Evolutionary conservation across 2,888 invertebrate genomes (phyloP).

Genomic region (Ypsolopha scabrella): DNA sequence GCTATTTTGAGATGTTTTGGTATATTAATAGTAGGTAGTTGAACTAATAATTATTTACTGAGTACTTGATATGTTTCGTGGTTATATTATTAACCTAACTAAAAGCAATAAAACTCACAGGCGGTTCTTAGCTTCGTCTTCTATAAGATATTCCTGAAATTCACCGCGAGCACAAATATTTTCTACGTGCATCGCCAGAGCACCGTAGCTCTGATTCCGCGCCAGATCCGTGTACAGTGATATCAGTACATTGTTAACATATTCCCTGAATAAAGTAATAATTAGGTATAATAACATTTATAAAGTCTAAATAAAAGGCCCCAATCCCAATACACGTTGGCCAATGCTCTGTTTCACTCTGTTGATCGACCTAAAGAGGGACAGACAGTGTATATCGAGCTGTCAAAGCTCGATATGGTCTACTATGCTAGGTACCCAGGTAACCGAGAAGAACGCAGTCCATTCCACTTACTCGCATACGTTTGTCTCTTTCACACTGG

Average conservation of each 20-base stretch:
- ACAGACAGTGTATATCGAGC: neutral
- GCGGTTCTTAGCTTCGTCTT: slow-evolving; percentile 31
- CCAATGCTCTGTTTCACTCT: neutral
- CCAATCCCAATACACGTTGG: neutral
- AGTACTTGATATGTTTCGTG: too few relatives aligned
- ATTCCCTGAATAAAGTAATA: slow-evolving; percentile 22
- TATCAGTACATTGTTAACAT: slow-evolving; percentile 17
- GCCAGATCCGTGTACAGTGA: slow-evolving; percentile 28
- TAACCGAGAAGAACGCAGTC: too few relatives aligned
- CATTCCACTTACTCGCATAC: too few relatives aligned
- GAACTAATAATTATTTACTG: too few relatives aligned
- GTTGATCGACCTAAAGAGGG: too few relatives aligned
- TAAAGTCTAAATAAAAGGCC: neutral
- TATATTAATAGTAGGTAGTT: too few relatives aligned
- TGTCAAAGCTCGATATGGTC: too few relatives aligned
- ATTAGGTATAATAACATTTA: neutral
- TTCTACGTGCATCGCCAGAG: slow-evolving; percentile 16
- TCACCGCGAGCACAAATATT: slow-evolving; percentile 10
- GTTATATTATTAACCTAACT: too few relatives aligned
- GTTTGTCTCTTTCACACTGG: too few relatives aligned
- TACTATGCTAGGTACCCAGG: too few relatives aligned
- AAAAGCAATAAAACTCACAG: slow-evolving; percentile 12
- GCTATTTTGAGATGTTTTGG: too few relatives aligned
- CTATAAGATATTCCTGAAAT: slow-evolving; percentile 15
- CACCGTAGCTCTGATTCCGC: slow-evolving; percentile 14